A percentile compares a stretch with the other conserved stretches of the same genome.
phyloP scores from a whole-genome alignment of 2,113 vertebrate genomes.

The Salminus brasiliensis region DNA sequence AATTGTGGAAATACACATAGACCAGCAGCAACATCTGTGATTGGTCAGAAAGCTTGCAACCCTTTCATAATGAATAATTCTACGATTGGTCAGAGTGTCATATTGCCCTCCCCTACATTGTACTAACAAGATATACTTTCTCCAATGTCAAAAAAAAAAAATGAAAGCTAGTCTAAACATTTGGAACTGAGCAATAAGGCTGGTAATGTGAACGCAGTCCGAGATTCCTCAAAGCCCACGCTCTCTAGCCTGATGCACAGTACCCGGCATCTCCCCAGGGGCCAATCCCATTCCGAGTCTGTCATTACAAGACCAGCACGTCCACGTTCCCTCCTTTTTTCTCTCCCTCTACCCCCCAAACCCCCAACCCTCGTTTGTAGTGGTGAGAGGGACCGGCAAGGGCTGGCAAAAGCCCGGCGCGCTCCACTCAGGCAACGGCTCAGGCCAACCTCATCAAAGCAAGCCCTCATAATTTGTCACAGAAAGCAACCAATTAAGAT shows the following conservation, averaged over 20 bases:
- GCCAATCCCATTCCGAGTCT: slow-evolving; percentile 26
- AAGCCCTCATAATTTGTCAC: slow-evolving; percentile 98
- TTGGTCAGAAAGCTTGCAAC: too few relatives aligned
- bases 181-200: too few relatives aligned
- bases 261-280: slow-evolving; percentile 17
- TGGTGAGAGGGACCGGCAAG: slow-evolving; percentile 74
- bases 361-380: slow-evolving; percentile 45
- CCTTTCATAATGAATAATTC: too few relatives aligned
- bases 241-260: slow-evolving; percentile 17
- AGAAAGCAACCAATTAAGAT: slow-evolving; percentile 99
- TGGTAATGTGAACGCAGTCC: too few relatives aligned
- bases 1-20: too few relatives aligned
- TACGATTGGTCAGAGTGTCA: too few relatives aligned
- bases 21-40: too few relatives aligned
- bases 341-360: neutral
- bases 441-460: slow-evolving; percentile 98
- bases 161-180: too few relatives aligned
- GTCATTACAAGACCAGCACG: slow-evolving; percentile 42
- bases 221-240: neutral
- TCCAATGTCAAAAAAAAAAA: too few relatives aligned
- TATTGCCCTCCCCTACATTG: too few relatives aligned
- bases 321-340: slow-evolving; percentile 11
- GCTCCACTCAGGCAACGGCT: slow-evolving; percentile 90
- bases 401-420: slow-evolving; percentile 84
- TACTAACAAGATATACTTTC: too few relatives aligned